These are phyloP conservation scores for Spicauda simplicius DNA, from an alignment of 2,888 invertebrate species.

Conservation along the genomic window DNA sequence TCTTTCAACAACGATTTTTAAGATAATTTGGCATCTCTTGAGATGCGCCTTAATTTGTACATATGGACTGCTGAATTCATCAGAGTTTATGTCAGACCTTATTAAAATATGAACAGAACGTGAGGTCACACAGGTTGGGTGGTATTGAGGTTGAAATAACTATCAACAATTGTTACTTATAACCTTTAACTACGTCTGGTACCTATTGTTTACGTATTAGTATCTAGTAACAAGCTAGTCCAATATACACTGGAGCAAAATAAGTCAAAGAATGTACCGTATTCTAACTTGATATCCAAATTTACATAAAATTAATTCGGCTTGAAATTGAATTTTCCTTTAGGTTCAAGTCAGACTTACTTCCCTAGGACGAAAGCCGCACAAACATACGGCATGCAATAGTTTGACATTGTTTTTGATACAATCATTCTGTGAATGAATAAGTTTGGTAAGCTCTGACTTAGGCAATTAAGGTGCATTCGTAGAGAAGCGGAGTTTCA, in stretches of 20 bases:
- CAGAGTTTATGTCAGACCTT: too few species aligned
- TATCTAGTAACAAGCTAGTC: conserved; percentile 12
- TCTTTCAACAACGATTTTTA: too few species aligned
- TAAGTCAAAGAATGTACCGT: not conserved
- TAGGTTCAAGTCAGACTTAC: not conserved
- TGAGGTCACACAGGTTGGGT: not conserved
- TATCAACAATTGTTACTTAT: not conserved
- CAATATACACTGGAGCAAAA: not conserved
- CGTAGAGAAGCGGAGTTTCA: not conserved
- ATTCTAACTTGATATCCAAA: not conserved
- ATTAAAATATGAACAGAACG: not conserved
- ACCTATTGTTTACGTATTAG: not conserved
- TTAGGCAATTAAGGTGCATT: not conserved
- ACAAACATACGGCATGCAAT: not conserved
- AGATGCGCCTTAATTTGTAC: too few species aligned
- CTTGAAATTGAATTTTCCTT: not conserved
- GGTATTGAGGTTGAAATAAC: not conserved
- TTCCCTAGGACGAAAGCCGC: too few species aligned
- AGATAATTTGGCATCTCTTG: too few species aligned
- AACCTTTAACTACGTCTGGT: not conserved
- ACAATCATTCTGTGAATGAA: not conserved
- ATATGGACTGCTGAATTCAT: too few species aligned
- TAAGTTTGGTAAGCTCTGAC: not conserved
- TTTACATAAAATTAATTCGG: not conserved
- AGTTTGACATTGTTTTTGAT: not conserved